Base-by-base conservation (phyloP, 2,888 invertebrate species). In the Hypomecis atomaria region DNA sequence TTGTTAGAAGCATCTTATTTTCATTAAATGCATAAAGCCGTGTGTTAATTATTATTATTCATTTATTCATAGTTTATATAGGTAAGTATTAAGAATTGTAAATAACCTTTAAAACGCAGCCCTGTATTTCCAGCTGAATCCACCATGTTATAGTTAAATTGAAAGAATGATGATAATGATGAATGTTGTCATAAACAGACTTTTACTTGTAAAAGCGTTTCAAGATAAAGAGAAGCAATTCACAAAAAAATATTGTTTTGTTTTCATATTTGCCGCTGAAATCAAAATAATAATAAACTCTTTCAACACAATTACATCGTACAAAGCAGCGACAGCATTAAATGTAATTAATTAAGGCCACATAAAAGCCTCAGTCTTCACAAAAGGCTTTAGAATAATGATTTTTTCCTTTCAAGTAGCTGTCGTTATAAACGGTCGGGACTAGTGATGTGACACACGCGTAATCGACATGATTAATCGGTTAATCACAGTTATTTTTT, bases 271-370 rank as follows among this genome's bases (percentile, higher is more conserved):
- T 44, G 42, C 56, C 60, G 60, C 60, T 54, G 57, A 56, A 59
- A 33, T 50, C 10, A 59, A 48, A 49, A 58, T 38, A 33, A 59
- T 56, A 45, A 58, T 11, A 50, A 38, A 45, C 52, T 54, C 48
- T 57, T 47, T 44, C 47, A 23, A 59, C 44, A 61, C 43, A 59
- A 65, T 61, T 40, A 47, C 43, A 42, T 45, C 36, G 64, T 55
- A 64, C 64, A 64, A 64, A 71, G 64, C 79, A 82, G 78, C 76
- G 83, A 85, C 85, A 86, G 63, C 59, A 64, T 64, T 59, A 86
- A 84, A 87, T 84, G 85, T 89, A 88, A 91, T 91, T 90, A 90
- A 91, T 90, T 87, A 86, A 87, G 75, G 74, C 73, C 66, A 72
- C 82, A 86, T 84, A 86, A 87, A 86, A 83, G 84, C 82, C 71